Base-by-base conservation (phyloP, 2,797 vertebrate genomes). In the Cossypha heuglini region DNA sequence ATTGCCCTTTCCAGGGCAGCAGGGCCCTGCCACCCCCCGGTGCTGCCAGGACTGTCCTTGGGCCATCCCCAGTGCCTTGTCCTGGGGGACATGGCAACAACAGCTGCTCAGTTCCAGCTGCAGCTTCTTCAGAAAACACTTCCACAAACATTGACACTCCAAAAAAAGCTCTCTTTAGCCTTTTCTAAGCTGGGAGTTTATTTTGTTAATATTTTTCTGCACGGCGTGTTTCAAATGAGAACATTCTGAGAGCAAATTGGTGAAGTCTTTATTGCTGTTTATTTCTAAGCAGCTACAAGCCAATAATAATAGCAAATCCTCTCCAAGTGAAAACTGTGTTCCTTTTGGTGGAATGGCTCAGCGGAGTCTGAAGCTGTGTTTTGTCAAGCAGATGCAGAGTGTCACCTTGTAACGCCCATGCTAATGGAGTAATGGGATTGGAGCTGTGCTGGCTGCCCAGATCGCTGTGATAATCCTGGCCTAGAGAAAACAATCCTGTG, bases 161-260 rank as follows among this genome's bases (percentile, higher is more conserved):
- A 48, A 76, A 90, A 79, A 85, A 85, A 71, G 61, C 85, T 79
- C 83, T 90, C 54, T 29, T 85, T 92, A 76, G 95, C 82, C 86
- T 69, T 91, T 91, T 68, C 85, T 24, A 90, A 95, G 91, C 58
- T 19, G 83, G 72, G 92, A 90, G 93, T 95, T 97, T 95, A 96
- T 88, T 96, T 91, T 95, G 95, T 95, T 97, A 93, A 94, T 97
- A 95, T 97, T 97, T 97, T 97, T 94, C 96, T 95, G 96, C 96
- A 84, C 61, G 92, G 91, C 4, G 3, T 80, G 84, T 93, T 96
- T 94, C 96, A 96, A 90, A 97, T 87, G 91, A 93, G 97, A 97
- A 94, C 96, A 82, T 90, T 92, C 94, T 76, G 77, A 74, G 92
- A 96, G 92, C 72, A 92, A 97, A 97, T 95, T 95, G 96, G 92